A percentile compares a stretch with the other conserved stretches of the same genome.
Conservation (phyloP, 2,113 vertebrate genomes). For the Nycticryphes semicollaris region DNA sequence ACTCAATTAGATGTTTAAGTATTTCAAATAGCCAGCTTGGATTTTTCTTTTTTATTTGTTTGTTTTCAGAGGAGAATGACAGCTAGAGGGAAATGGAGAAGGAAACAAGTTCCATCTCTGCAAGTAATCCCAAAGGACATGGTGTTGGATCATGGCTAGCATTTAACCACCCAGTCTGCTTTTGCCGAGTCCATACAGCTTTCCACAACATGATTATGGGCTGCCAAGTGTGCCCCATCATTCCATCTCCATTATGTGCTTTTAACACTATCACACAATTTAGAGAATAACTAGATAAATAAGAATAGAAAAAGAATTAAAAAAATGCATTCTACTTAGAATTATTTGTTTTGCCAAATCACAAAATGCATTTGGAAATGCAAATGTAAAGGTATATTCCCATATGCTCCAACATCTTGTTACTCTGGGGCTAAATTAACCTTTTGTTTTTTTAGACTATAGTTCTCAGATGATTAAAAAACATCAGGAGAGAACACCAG, state of each 20-base stretch:
- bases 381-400: neutral
- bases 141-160: neutral
- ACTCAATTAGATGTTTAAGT: neutral
- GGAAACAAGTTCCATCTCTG: neutral
- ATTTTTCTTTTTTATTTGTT: neutral
- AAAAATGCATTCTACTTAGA: neutral
- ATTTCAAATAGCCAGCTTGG: neutral
- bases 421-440: slow-evolving; percentile 26
- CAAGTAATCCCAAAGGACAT: neutral
- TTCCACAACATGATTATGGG: neutral
- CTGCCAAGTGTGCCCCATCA: neutral
- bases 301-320: neutral
- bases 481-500: neutral
- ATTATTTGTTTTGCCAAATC: neutral
- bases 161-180: neutral
- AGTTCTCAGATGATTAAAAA: slow-evolving; percentile 32
- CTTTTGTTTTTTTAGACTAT: neutral
- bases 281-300: neutral
- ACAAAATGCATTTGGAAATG: neutral
- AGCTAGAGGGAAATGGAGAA: neutral
- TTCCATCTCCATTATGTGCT: neutral
- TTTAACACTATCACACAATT: neutral
- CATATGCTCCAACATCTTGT: neutral
- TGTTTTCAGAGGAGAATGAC: neutral
- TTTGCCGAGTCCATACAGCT: neutral